Evolutionary conservation across 92 coral and sea anemone genomes (phyloP).

Genomic region (Galaxea fascicularis): DNA sequence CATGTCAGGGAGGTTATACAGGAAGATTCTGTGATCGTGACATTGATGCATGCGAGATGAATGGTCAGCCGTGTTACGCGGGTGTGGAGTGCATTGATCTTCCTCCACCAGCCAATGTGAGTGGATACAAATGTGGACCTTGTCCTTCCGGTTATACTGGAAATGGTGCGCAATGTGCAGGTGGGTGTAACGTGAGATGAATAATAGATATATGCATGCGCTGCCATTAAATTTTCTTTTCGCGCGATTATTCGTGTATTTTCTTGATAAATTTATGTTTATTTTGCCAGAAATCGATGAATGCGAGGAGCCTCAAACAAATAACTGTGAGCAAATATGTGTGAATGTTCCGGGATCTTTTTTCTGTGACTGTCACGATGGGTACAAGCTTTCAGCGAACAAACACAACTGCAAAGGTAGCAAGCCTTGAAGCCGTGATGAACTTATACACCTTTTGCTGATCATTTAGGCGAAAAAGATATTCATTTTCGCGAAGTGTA

Average conservation of each 20-base stretch:
- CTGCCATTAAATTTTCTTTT: not conserved
- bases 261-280: not conserved
- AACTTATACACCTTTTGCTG: no score
- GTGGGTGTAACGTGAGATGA: slow-evolving; percentile 10
- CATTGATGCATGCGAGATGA: slow-evolving; percentile 72
- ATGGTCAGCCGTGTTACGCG: slow-evolving; percentile 80
- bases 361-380: slow-evolving; percentile 51
- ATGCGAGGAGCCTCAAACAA: slow-evolving; percentile 25
- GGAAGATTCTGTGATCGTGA: slow-evolving; percentile 78
- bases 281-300: slow-evolving; percentile 56
- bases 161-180: slow-evolving; percentile 71
- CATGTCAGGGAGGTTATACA: slow-evolving; percentile 67
- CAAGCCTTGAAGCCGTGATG: not conserved
- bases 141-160: slow-evolving; percentile 83
- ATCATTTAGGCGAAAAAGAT: no score
- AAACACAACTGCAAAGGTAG: slow-evolving; percentile 55
- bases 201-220: no score
- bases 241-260: not conserved
- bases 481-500: no score
- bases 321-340: slow-evolving; percentile 59
- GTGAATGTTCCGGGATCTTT: slow-evolving; percentile 65
- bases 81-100: slow-evolving; percentile 73
- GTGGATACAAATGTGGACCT: slow-evolving; percentile 76
- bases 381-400: slow-evolving; percentile 48
- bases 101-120: slow-evolving; percentile 63